Evolutionary conservation across 53 echinoderm and acorn worm species (phyloP), one percentile per base, ranked within the genome.

Genomic region (Henricia sp.): DNA sequence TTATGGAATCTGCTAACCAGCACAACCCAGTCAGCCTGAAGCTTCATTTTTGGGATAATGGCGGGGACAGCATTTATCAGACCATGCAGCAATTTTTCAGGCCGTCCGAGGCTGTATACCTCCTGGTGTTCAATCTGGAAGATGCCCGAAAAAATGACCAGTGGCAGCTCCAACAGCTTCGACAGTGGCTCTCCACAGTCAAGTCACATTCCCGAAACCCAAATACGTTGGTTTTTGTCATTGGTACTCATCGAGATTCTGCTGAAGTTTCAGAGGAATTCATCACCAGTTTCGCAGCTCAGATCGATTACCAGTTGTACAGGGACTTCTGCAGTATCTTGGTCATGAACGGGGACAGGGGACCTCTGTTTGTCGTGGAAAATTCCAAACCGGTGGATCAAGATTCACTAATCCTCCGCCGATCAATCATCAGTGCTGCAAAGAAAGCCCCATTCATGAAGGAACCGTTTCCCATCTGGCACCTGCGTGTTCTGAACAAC

Each of bases 41-140:
- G 50, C 43, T 87, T 28, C 50, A 58, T 32, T 20, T 87, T 19
- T 87, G 87, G 87, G 87, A 87, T 42, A 77, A 66, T 77, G 77
- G 68, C 19, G 84, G 84, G 2, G 71, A 71, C 41, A 42, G 42
- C 32, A 25, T 71, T 57, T 84, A 84, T 26, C 55, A 67, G 37
- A 52, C 43, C 25, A 84, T 84, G 84, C 84, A 84, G 34, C 71
- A 71, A 8, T 59, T 71, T 20, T 84, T 84, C 46, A 56, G 56
- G 5, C 60, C 84, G 11, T 11, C 68, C 4, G 52, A 67, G 37
- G 87, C 77, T 27, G 63, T 87, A 33, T 87, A 66, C 35, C 48
- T 87, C 19, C 54, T 87, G 27, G 77, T 68, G 11, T 87, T 87
- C 36, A 77, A 68, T 40, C 57, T 87, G 37, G 30, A 51, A 5